Evolutionary conservation across 1,140 invertebrate species (phyloP).

Genomic region (Aplysia californica): DNA sequence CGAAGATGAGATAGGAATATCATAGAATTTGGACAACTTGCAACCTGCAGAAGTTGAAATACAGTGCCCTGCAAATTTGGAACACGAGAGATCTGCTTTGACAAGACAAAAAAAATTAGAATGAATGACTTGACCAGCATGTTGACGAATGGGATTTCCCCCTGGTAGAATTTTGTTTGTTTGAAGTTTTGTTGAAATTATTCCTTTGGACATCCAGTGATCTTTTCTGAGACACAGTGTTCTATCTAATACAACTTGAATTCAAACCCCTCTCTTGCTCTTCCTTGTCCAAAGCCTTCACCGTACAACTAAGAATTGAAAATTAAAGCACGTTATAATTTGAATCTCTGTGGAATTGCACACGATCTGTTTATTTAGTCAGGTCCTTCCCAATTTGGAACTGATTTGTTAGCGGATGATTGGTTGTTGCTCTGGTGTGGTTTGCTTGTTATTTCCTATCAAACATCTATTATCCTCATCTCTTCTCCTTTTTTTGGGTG

Average conservation of each 20-base stretch:
- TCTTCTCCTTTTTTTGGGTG: too few relatives aligned
- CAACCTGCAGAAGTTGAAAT: too few relatives aligned
- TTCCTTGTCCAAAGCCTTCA: background rate
- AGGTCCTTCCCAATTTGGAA: background rate
- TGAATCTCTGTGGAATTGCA: background rate
- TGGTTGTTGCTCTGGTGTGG: too few relatives aligned
- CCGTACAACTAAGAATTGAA: background rate
- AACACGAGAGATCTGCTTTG: too few relatives aligned
- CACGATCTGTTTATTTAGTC: background rate
- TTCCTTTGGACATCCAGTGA: background rate
- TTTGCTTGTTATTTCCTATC: too few relatives aligned
- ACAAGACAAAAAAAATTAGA: too few relatives aligned
- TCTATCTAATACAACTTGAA: background rate
- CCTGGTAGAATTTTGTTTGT: background rate
- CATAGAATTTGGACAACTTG: too few relatives aligned
- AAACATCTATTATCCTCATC: too few relatives aligned
- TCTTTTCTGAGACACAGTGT: background rate
- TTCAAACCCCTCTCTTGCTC: background rate
- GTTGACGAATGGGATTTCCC: background rate
- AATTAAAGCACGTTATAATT: background rate
- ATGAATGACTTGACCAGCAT: background rate
- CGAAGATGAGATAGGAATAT: too few relatives aligned
- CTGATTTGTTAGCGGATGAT: background rate
- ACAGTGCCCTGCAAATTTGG: too few relatives aligned
- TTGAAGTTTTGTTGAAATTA: background rate